phyloP scores from a whole-genome alignment of 2,888 invertebrate species.

The Cheilosia pagana region DNA sequence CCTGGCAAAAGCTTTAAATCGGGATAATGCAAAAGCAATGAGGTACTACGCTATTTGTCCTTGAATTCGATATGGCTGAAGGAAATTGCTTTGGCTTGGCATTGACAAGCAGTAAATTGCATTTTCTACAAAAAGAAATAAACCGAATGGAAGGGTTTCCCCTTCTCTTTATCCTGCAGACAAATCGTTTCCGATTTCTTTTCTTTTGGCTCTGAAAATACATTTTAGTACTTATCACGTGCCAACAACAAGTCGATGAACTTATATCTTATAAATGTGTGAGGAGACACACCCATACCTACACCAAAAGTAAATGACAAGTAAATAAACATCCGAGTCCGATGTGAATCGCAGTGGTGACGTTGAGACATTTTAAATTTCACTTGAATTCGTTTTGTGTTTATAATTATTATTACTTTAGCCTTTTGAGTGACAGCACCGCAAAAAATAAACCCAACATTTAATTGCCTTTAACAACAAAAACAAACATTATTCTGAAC shows the following conservation, averaged over 20 bases:
- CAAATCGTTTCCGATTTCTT: too few relatives aligned
- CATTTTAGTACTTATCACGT: conserved; percentile 14
- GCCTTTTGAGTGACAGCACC: conserved; percentile 37
- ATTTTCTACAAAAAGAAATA: conserved; percentile 35
- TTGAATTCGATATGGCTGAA: conserved; percentile 36
- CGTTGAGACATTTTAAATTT: conserved; percentile 15
- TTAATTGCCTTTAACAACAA: conserved; percentile 19
- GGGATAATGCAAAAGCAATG: conserved; percentile 12
- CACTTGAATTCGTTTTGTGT: neutral
- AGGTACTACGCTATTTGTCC: conserved; percentile 27
- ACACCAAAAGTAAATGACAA: neutral
- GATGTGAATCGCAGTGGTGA: neutral
- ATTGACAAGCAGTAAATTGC: conserved; percentile 58
- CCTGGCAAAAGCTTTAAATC: conserved; percentile 39
- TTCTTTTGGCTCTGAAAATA: too few relatives aligned
- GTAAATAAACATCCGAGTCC: neutral
- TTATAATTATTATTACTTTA: conserved; percentile 35
- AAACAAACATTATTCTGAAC: conserved; percentile 14
- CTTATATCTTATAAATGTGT: neutral
- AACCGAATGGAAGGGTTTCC: neutral
- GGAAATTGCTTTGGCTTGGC: conserved; percentile 55
- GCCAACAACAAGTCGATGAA: conserved; percentile 55
- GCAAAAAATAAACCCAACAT: conserved; percentile 5
- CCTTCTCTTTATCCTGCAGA: neutral
- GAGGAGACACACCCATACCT: neutral